Percentiles rank a stretch among this genome's conserved stretches.
Conservation (phyloP, 2,797 vertebrate genomes). For the Rhynchotus rufescens region DNA sequence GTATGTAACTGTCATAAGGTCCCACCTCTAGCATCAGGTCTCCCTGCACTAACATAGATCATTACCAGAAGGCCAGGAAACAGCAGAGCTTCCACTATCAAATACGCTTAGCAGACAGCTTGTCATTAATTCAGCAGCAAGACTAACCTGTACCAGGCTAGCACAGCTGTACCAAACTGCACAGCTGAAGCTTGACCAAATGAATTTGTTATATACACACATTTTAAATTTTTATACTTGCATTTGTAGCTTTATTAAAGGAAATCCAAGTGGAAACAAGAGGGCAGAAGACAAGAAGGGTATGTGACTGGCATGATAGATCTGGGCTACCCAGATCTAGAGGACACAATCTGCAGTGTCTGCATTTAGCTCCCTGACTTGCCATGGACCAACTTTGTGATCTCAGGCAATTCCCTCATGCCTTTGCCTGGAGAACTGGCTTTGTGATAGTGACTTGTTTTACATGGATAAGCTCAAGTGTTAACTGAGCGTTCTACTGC, state of each 20-base stretch:
- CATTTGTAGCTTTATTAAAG: neutral
- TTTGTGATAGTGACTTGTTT: neutral
- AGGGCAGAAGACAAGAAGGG: neutral
- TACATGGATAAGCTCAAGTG: neutral
- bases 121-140: neutral
- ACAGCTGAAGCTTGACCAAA: neutral
- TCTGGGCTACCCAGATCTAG: neutral
- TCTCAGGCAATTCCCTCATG: neutral
- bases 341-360: neutral
- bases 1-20: neutral
- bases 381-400: neutral
- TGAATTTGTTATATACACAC: neutral
- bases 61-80: neutral
- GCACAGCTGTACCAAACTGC: neutral
- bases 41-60: neutral
- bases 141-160: neutral
- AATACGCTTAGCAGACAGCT: neutral
- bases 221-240: neutral
- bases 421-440: neutral
- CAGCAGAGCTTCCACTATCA: neutral
- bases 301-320: neutral
- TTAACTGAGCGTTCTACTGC: neutral
- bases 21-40: neutral
- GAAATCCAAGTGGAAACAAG: neutral
- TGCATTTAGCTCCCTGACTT: neutral